phyloP scores from a whole-genome alignment of 2,888 invertebrate genomes.

The Cordilura impudica region DNA sequence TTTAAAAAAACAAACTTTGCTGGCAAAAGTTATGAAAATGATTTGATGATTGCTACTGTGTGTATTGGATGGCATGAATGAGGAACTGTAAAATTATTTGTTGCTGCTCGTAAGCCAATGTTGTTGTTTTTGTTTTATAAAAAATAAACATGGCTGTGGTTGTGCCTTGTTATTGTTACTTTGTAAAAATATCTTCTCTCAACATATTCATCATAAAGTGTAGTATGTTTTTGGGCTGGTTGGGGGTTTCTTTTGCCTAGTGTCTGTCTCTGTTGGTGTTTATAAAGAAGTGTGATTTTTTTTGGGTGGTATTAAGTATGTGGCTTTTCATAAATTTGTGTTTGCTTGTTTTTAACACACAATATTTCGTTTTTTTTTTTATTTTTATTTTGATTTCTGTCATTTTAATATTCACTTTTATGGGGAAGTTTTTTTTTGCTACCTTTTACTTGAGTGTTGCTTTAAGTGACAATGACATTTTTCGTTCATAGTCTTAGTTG shows the following conservation, averaged over 20 bases:
- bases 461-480: conserved; percentile 47
- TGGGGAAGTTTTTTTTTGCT: conserved; percentile 11
- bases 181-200: background rate
- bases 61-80: background rate
- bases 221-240: conserved; percentile 2
- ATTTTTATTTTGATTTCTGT: conserved; percentile 47
- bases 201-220: background rate
- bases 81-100: background rate
- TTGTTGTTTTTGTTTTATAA: conserved; percentile 2
- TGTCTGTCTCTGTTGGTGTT: background rate
- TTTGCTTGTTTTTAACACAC: conserved; percentile 4
- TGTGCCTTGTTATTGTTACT: conserved; percentile 52
- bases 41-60: conserved; percentile 4
- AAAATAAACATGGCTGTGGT: conserved; percentile 57
- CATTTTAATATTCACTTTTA: conserved; percentile 53
- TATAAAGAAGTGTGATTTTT: conserved; percentile 16
- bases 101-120: conserved; percentile 28
- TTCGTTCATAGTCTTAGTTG: conserved; percentile 3
- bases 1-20: conserved; percentile 4
- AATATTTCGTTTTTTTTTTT: conserved; percentile 7
- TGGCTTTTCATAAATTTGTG: conserved; percentile 42
- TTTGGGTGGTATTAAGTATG: conserved; percentile 53
- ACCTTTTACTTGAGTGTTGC: conserved; percentile 19
- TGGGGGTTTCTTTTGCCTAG: background rate
- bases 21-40: background rate